Evolutionary conservation across 2,113 vertebrate species (phyloP).

Genomic region (Gasterosteus nipponicus): DNA sequence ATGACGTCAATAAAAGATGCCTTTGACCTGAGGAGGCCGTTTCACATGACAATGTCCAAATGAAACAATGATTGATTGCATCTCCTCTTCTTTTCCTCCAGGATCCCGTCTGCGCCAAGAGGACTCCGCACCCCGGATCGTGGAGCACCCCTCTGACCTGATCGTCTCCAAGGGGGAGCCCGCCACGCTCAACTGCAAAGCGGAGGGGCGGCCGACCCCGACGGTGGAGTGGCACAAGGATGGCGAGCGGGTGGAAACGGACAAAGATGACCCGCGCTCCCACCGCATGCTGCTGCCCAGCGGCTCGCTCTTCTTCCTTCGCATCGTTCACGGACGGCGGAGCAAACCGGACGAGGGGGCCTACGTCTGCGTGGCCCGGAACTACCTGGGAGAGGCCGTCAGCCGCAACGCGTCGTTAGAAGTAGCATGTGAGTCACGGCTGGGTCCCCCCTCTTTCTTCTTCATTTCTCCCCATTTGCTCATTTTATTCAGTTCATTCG

Average conservation of each 20-base stretch:
- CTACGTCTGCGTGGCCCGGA: slow-evolving; percentile 96
- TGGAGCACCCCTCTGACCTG: slow-evolving; percentile 97
- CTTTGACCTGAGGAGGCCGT: background rate
- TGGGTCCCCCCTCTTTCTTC: background rate
- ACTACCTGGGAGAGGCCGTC: slow-evolving; percentile 98
- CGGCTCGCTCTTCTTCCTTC: slow-evolving; percentile 96
- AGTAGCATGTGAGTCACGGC: slow-evolving; percentile 94
- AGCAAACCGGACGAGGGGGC: slow-evolving; percentile 97
- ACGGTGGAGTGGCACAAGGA: slow-evolving; percentile 99
- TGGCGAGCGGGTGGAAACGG: slow-evolving; percentile 95
- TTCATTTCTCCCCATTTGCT: slow-evolving; percentile 14
- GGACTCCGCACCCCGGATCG: slow-evolving; percentile 95
- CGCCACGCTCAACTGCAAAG: slow-evolving; percentile 98
- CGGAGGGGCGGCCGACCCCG: slow-evolving; percentile 93
- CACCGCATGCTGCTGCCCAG: slow-evolving; percentile 98
- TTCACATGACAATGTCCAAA: slow-evolving; percentile 2
- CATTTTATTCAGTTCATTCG: background rate
- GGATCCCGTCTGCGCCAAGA: slow-evolving; percentile 98
- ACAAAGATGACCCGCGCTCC: slow-evolving; percentile 95
- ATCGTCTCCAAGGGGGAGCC: slow-evolving; percentile 99
- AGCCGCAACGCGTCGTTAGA: slow-evolving; percentile 98
- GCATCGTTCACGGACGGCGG: slow-evolving; percentile 95
- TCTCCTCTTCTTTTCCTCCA: slow-evolving; percentile 56
- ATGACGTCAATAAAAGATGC: background rate
- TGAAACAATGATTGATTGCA: slow-evolving; percentile 13